Evolutionary conservation across 2,888 invertebrate species (phyloP), one percentile per base, ranked within the genome.

Genomic region (Odontomyia ornata): DNA sequence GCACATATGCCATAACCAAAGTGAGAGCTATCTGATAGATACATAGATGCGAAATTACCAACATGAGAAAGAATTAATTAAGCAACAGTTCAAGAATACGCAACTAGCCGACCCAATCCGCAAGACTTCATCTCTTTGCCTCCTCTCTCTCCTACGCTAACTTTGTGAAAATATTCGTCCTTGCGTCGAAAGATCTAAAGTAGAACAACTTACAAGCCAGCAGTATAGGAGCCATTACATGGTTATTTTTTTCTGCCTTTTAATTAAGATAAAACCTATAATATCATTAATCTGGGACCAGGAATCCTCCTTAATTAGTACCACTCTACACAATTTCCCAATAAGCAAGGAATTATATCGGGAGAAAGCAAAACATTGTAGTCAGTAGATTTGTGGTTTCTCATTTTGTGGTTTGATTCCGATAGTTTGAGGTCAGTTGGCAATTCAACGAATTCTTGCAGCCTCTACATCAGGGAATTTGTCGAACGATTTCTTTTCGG

Each of bases 201-300:
- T 25, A 21, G 25, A 52, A 52, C 18, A 18, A 18, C 52, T 18
- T 13, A 65, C 47, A 25, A 7, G 47, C 69, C 23, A 15, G 21
- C 67, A 67, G 43, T 18, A 36, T 9, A 9, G n/a, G 43, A 43
- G 13, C 69, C 30, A 69, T 69, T 47, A 69, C 69, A 69, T 69
- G 46, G 23, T 69, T 69, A 69, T 73, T 73, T 57, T n/a, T 57
- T 73, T 73, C 72, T 21, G 36, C 57, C 75, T 75, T 75, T 75
- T 75, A 75, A 75, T 75, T 75, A 75, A 75, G 75, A 75, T 75
- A 75, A 75, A 75, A 46, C 75, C 62, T 43, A 64, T 64, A 64
- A 75, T 46, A 75, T 43, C 62, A 75, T 75, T 75, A 75, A 75
- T 75, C 75, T 64, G 75, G n/a, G 30, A 27, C 75, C 27, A 75